A percentile compares a stretch with the other conserved stretches of the same genome.
These are phyloP conservation scores for Andrena hattorfiana DNA, from an alignment of 2,888 invertebrate genomes.

Conservation along the genomic window DNA sequence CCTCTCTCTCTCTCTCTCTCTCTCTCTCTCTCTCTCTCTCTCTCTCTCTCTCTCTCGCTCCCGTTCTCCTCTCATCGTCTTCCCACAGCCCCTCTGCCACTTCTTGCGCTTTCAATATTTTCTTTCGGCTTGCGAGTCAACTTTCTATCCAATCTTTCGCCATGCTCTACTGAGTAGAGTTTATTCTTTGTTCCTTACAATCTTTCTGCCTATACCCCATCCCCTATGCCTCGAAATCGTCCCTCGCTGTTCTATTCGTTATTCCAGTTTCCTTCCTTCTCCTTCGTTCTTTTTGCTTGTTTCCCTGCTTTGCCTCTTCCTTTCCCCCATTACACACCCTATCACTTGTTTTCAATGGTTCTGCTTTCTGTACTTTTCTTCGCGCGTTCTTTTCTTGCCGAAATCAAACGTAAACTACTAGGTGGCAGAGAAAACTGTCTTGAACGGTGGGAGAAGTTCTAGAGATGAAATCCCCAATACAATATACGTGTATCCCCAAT, in stretches of 20 bases:
- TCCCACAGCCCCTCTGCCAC: slow-evolving; percentile 1
- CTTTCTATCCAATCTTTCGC: slow-evolving; percentile 5
- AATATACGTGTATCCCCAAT: too few relatives aligned
- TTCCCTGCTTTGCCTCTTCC: background rate
- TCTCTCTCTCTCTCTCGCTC: too few relatives aligned
- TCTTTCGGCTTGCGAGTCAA: slow-evolving; percentile 20
- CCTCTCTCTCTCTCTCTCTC: background rate
- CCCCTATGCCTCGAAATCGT: background rate
- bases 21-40: slow-evolving; percentile 65
- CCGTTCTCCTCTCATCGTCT: background rate
- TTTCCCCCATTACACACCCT: too few relatives aligned
- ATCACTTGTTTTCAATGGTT: too few relatives aligned
- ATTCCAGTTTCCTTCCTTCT: slow-evolving; percentile 41
- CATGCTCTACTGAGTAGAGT: too few relatives aligned
- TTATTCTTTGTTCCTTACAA: background rate
- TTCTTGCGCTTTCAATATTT: slow-evolving; percentile 7
- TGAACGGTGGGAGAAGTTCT: too few relatives aligned
- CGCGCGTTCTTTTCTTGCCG: too few relatives aligned
- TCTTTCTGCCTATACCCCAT: background rate
- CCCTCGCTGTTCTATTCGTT: background rate
- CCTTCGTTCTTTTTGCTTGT: background rate
- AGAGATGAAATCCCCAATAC: too few relatives aligned
- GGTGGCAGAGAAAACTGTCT: too few relatives aligned
- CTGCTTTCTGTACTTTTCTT: too few relatives aligned
- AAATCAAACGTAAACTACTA: too few relatives aligned